These are phyloP conservation scores for Morus bassanus DNA, from an alignment of 2,797 vertebrate genomes.

Conservation along the genomic window DNA sequence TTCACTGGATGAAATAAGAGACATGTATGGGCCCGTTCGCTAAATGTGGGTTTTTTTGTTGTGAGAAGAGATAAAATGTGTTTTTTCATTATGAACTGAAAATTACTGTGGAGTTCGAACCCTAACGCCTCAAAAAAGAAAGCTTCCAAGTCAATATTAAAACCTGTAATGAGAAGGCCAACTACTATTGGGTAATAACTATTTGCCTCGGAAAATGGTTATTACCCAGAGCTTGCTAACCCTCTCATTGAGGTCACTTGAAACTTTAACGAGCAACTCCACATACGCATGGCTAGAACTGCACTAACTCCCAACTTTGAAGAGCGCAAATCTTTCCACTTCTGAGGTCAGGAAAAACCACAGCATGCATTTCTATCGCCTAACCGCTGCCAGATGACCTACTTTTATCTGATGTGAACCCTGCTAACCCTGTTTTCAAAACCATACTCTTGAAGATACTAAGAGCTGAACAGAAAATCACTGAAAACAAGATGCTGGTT, in stretches of 20 bases:
- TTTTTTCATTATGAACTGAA: neutral
- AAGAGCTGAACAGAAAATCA: neutral
- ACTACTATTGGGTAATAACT: neutral
- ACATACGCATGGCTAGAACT: neutral
- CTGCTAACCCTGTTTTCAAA: neutral
- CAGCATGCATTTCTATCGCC: neutral
- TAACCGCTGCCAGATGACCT: neutral
- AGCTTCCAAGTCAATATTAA: neutral
- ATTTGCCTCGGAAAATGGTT: neutral
- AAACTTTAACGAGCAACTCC: neutral
- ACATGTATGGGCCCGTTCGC: accelerated
- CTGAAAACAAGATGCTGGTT: neutral
- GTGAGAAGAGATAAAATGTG: too few species aligned
- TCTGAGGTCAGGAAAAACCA: conserved; percentile 38
- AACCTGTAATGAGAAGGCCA: neutral
- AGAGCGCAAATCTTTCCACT: neutral
- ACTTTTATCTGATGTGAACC: neutral
- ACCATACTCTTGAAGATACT: neutral
- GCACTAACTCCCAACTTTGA: neutral
- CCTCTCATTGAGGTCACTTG: neutral
- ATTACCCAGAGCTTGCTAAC: neutral
- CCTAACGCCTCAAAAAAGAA: neutral
- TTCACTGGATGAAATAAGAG: conserved; percentile 69
- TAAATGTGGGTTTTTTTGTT: neutral
- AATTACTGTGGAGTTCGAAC: neutral